Evolutionary conservation across 2,888 invertebrate species (phyloP), one percentile per base, ranked within the genome.

Genomic region (Harpagoxenus sublaevis): DNA sequence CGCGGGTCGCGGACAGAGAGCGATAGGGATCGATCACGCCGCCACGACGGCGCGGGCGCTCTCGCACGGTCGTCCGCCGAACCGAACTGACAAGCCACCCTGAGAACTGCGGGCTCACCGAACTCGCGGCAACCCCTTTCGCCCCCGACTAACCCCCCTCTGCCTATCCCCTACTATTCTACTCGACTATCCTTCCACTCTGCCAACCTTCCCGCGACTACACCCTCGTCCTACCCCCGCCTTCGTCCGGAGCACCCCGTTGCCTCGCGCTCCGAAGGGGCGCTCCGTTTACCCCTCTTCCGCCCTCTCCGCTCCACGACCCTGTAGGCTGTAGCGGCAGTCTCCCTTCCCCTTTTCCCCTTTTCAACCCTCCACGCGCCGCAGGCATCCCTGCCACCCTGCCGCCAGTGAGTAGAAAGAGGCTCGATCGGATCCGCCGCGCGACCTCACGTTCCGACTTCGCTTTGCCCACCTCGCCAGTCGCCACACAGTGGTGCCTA

Each of bases 31-130:
- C 79, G 79, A 79, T 79, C 79, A 79, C 70, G 79, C 91, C 94
- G 93, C 42, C 93, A 93, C 94, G 91, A 89, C 92, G 92, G 92
- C 93, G 93, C 93, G 92, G 92, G 92, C 93, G 93, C 93, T 77
- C 91, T 92, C 93, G 86, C 87, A 90, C 90, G 94, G 93, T 91
- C 86, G 87, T 90, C 89, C 89, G 88, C 87, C 78, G 91, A 93
- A 93, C 87, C 78, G 91, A 93, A 93, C 92, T 92, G 92, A 90
- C 88, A 88, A 87, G 88, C 90, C 89, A 91, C 91, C 89, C 92
- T 89, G 88, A 91, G 86, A 77, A 84, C 83, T 66, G 65, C 48
- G 60, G 68, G 84, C 88, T 78, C 89, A 82, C 86, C 89, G 81
- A 84, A 88, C 85, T 84, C 71, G 51, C 60, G 82, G 82, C 86